These are phyloP conservation scores for Platyrinchus mystaceus DNA, from an alignment of 2,797 vertebrate genomes.

Conservation along the genomic window DNA sequence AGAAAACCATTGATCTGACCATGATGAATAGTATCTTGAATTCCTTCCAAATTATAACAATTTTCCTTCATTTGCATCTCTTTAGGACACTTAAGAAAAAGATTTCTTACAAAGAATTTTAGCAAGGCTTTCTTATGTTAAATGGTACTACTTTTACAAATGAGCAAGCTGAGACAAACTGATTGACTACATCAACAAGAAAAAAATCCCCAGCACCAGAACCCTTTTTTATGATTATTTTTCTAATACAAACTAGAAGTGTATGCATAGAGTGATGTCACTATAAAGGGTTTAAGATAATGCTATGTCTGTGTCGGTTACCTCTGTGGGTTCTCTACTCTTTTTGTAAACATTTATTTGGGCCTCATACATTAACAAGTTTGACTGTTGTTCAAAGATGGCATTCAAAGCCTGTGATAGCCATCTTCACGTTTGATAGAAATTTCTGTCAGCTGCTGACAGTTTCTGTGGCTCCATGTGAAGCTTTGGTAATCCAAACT, in stretches of 20 bases:
- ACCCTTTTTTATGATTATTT: background rate
- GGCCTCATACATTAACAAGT: background rate
- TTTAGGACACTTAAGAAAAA: background rate
- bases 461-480: background rate
- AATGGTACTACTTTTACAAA: background rate
- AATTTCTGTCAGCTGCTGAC: background rate
- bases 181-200: background rate
- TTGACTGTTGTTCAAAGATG: background rate
- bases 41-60: background rate
- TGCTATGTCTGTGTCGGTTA: background rate
- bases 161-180: background rate
- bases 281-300: background rate
- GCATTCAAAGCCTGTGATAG: background rate
- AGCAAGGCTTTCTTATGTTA: background rate
- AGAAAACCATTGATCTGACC: background rate
- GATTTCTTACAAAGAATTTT: background rate
- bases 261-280: background rate
- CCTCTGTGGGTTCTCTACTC: background rate
- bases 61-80: background rate
- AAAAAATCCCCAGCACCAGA: background rate
- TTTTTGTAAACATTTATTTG: background rate
- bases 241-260: background rate
- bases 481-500: background rate
- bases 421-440: background rate
- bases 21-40: background rate